Conservation (phyloP, 2,113 vertebrate genomes). For the Chloebia gouldiae region DNA sequence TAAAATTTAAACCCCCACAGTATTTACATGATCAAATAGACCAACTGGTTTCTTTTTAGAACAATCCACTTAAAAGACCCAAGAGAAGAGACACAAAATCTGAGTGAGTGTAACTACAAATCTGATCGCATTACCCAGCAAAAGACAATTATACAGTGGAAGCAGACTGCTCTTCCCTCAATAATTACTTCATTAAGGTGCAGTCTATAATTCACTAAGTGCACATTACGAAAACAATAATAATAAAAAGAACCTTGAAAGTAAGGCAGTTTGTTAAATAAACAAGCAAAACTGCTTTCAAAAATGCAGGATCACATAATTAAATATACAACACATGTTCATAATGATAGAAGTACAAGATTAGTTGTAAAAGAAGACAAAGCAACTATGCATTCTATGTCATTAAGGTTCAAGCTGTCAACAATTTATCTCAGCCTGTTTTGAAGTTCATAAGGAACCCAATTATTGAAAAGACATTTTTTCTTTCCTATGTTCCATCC, state of each 20-base stretch:
- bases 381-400: background rate
- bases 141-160: background rate
- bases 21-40: background rate
- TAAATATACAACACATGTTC: background rate
- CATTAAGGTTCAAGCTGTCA: background rate
- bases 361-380: background rate
- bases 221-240: background rate
- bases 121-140: background rate
- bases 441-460: background rate
- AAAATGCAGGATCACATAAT: background rate
- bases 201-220: background rate
- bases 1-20: background rate
- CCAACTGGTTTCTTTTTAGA: background rate
- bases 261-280: background rate
- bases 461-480: background rate
- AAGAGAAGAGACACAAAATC: background rate
- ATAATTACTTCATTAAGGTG: background rate
- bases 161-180: background rate
- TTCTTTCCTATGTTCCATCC: background rate
- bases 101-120: background rate
- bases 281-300: background rate
- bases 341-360: background rate
- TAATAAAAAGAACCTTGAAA: background rate
- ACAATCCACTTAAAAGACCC: background rate
- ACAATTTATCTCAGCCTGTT: background rate